Evolutionary conservation across 2,113 vertebrate species (phyloP).

Genomic region (Trematocara marginatum): DNA sequence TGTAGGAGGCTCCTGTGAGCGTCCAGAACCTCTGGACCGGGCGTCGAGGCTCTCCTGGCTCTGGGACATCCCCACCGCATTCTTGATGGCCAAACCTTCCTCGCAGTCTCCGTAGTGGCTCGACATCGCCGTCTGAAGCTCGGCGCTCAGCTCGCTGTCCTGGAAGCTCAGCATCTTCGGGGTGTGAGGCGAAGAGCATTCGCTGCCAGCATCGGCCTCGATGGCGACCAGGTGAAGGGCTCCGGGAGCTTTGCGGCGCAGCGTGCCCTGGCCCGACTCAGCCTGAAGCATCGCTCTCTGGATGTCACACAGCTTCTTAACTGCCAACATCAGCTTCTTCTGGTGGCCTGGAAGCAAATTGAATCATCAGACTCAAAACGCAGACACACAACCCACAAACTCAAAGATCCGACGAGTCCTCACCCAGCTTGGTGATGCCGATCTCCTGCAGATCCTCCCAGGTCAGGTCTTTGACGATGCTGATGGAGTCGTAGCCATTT

Average conservation of each 20-base stretch:
- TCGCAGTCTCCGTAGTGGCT: slow-evolving; percentile 67
- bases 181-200: slow-evolving; percentile 72
- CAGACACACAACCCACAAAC: fast-evolving
- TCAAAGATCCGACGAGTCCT: not conserved
- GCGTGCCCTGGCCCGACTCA: slow-evolving; percentile 68
- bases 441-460: slow-evolving; percentile 98
- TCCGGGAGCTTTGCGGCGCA: slow-evolving; percentile 69
- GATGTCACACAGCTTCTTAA: slow-evolving; percentile 88
- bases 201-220: slow-evolving; percentile 76
- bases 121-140: slow-evolving; percentile 87
- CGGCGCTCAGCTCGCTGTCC: slow-evolving; percentile 86
- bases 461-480: slow-evolving; percentile 85
- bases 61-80: slow-evolving; percentile 71
- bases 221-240: slow-evolving; percentile 83
- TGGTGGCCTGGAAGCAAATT: slow-evolving; percentile 80
- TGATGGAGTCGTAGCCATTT: slow-evolving; percentile 93
- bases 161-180: slow-evolving; percentile 88
- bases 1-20: slow-evolving; percentile 80
- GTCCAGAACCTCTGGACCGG: slow-evolving; percentile 84
- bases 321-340: slow-evolving; percentile 95
- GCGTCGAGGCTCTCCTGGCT: slow-evolving; percentile 90
- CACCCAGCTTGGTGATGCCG: slow-evolving; percentile 93
- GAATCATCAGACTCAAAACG: not conserved
- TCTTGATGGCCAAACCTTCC: slow-evolving; percentile 70
- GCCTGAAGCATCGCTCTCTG: slow-evolving; percentile 78